Evolutionary conservation across 2,113 vertebrate species (phyloP), one percentile per base, ranked within the genome.

Genomic region (Onychostruthus taczanowskii): DNA sequence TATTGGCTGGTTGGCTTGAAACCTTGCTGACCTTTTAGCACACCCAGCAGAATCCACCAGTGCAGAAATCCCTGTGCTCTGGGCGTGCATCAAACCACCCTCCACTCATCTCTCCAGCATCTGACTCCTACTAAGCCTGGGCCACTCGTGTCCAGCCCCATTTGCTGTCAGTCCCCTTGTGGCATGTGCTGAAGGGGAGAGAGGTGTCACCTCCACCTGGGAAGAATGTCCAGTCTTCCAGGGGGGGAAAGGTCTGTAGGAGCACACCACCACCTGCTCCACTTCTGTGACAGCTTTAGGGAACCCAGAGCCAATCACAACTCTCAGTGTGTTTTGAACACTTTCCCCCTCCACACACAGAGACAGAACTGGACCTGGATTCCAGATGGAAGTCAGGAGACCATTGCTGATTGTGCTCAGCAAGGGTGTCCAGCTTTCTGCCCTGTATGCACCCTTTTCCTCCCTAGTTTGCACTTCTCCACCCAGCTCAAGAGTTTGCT

Each of bases 1-100:
- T 91, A 22, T 87, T 93, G 81, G 75, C 70, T 92, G 74, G 74
- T 39, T 92, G 83, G 67, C 90, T 58, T 82, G 78, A 93, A 95
- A 68, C 91, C 70, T 26, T 63, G 88, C 85, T 95, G 91, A 96
- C 94, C 90, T 97, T 97, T 74, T 62, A 95, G 76, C 89, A 90
- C 61, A 67, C 62, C 87, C 91, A 92, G 88, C 83, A 90, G 90
- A 96, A 95, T 84, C 28, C 0, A 0, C 61, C 74, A 95, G 78
- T 0, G 0, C 21, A 95, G 75, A 86, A 88, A 87, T 49, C 63
- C 66, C 69, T 87, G 72, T 11, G 59, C 37, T 88, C 39, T 58
- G 84, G 39, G 46, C 33, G 39, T 79, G 81, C 50, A 77, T 52
- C 28, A 47, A 82, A 61, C 30, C 68, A 39, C 43, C 47, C 30